Base-by-base conservation (phyloP, 23 tunicate species). In the Styela clava region DNA sequence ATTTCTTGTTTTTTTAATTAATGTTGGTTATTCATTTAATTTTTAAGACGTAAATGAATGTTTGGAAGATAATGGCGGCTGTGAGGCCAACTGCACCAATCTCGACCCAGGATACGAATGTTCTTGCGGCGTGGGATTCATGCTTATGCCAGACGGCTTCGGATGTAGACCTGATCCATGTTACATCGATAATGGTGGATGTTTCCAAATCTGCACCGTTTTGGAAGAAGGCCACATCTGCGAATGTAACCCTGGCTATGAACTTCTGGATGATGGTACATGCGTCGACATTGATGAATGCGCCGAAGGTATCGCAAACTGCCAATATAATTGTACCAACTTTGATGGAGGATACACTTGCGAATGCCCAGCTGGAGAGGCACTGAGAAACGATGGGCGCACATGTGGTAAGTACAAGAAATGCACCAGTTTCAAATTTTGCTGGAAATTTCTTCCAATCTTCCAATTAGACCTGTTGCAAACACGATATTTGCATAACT, bases 271-370 rank as follows among this genome's bases (percentile, higher is more conserved):
- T 25, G 97, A 92, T 78, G 99, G 96, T 29, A 85, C 83, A 34
- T 96, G 99, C 73, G 31, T 81, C 32, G 99, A 96, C 79, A 96
- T 96, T 71, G 87, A 96, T 69, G 99, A 96, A 69, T 96, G 99
- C 33, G 83, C 62, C 1, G 69, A 61, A 37, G 81, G 81, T 74
- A 73, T 37, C 33, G 84, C 82, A 5, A 80, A 79, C 21, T 93
- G 98, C 85, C 83, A 83, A 74, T 79, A 83, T 85, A 88, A 88
- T 85, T 96, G 99, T 88, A 85, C 97, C 79, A 91, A 86, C 83
- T 37, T 72, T 61, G 91, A 86, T 32, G 98, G 98, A 74, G 79
- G 95, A 20, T 94, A 51, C 83, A 56, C 72, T 3, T 94, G 98
- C 81, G 83, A 82, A 31, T 94, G 98, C 83, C 91, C 95, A 36